Evolutionary conservation across 2,113 vertebrate species (phyloP).

Genomic region (Furnarius figulus): DNA sequence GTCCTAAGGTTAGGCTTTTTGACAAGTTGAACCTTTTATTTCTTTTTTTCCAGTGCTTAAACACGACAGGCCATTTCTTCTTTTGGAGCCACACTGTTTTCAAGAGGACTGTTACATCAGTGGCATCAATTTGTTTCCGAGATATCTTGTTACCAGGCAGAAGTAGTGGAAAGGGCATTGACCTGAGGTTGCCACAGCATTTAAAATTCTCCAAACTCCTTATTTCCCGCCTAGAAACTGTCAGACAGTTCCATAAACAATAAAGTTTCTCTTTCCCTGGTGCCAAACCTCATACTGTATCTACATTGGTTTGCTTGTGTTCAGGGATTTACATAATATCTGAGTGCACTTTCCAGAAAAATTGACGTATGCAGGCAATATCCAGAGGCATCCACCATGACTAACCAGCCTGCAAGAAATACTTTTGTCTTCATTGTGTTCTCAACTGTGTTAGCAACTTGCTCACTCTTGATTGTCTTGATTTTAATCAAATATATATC

Average conservation of each 20-base stretch:
- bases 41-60: not conserved
- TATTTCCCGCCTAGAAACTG: slow-evolving; percentile 22
- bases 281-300: not conserved
- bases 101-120: not conserved
- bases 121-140: not conserved
- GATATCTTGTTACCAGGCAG: not conserved
- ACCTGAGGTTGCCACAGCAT: not conserved
- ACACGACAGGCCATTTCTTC: not conserved
- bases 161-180: not conserved
- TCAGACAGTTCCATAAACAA: not conserved
- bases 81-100: not conserved
- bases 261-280: not conserved
- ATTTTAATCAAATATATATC: not conserved
- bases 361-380: not conserved
- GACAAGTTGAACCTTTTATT: not conserved
- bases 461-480: not conserved
- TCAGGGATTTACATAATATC: not conserved
- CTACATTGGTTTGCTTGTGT: not conserved
- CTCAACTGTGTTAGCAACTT: not conserved
- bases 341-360: not conserved
- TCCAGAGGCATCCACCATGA: not conserved
- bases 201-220: not conserved
- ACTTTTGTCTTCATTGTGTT: not conserved
- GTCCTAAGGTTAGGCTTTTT: not conserved
- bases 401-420: not conserved